Evolutionary conservation across 2,888 invertebrate genomes (phyloP).

Genomic region (Drosophila nigricruria): DNA sequence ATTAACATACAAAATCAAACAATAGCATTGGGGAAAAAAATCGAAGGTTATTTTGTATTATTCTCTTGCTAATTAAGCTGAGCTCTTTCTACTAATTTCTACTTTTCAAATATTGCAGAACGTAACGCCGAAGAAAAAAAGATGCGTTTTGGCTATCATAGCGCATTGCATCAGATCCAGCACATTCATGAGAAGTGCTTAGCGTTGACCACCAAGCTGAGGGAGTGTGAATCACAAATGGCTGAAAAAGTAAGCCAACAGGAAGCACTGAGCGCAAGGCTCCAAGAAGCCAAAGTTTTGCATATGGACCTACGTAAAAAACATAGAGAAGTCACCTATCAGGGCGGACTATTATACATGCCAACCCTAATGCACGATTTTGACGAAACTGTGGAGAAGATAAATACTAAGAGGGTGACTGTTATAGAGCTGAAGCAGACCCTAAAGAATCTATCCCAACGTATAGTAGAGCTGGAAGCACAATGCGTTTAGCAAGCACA

Average conservation of each 20-base stretch:
- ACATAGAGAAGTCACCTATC: constrained; percentile 63
- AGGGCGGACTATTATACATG: constrained; percentile 80
- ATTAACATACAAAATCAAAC: constrained; percentile 78
- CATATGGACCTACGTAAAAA: constrained; percentile 58
- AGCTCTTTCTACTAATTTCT: not conserved
- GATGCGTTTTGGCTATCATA: constrained; percentile 63
- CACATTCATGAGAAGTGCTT: constrained; percentile 80
- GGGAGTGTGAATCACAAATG: fast-evolving
- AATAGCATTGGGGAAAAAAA: constrained; percentile 76
- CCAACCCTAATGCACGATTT: constrained; percentile 80
- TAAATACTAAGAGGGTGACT: constrained; percentile 24
- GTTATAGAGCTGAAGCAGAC: constrained; percentile 50
- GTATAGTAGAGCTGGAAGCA: constrained; percentile 28
- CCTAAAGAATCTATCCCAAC: constrained; percentile 18
- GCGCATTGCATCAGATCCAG: constrained; percentile 72
- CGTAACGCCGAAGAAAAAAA: constrained; percentile 74
- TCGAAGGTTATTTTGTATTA: constrained; percentile 73
- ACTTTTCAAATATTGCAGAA: constrained; percentile 56
- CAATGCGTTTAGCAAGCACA: constrained; percentile 16
- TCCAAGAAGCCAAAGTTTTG: constrained; percentile 66
- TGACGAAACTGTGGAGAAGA: constrained; percentile 66
- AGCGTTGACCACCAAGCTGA: constrained; percentile 50
- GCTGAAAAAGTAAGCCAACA: not conserved
- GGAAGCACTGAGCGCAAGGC: constrained; percentile 8
- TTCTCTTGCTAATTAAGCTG: not conserved